Evolutionary conservation across 2,888 invertebrate species (phyloP).

Genomic region (Clostera curtula): DNA sequence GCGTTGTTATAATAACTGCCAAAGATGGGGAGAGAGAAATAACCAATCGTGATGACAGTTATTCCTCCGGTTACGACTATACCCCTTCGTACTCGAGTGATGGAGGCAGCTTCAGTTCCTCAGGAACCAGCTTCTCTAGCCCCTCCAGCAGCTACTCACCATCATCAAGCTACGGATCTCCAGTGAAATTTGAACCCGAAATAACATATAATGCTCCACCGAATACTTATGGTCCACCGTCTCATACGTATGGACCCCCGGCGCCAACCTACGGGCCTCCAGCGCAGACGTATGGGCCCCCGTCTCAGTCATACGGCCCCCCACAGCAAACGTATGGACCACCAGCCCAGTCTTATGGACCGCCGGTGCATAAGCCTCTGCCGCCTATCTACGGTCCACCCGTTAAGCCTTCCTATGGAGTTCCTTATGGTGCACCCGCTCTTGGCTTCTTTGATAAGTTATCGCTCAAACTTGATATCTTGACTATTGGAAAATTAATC

Average conservation of each 20-base stretch:
- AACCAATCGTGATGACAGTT: constrained; percentile 62
- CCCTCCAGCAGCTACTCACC: constrained; percentile 43
- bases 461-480: constrained; percentile 80
- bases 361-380: constrained; percentile 43
- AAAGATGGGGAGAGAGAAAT: constrained; percentile 67
- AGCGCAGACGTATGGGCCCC: constrained; percentile 48
- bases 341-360: constrained; percentile 51
- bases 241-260: constrained; percentile 50
- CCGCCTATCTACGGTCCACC: constrained; percentile 61
- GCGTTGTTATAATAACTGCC: constrained; percentile 59
- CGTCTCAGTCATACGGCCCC: constrained; percentile 47
- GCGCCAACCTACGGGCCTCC: constrained; percentile 36
- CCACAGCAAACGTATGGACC: constrained; percentile 60
- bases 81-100: constrained; percentile 51
- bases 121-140: constrained; percentile 37
- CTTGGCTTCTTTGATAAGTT: constrained; percentile 78
- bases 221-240: constrained; percentile 48
- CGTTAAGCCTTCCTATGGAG: constrained; percentile 61
- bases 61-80: constrained; percentile 57
- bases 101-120: constrained; percentile 43
- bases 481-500: constrained; percentile 83
- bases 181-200: constrained; percentile 42
- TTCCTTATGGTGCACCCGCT: constrained; percentile 72
- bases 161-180: constrained; percentile 44
- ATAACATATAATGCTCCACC: constrained; percentile 37